phyloP scores from a whole-genome alignment of 1,140 invertebrate genomes.

The Drosophila ohnishii region DNA sequence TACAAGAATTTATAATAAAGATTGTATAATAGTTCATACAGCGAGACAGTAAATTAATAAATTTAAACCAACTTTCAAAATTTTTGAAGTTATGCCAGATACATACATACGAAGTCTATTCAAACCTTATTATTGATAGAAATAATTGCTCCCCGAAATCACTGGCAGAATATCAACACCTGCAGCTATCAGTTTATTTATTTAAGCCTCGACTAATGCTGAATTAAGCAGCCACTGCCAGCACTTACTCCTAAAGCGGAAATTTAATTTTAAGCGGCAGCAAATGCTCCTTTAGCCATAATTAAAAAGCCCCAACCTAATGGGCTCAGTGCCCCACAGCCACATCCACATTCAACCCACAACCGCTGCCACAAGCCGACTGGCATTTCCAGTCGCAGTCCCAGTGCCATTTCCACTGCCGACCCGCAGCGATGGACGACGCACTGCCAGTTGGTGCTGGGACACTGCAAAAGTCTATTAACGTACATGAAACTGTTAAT shows the following conservation, averaged over 20 bases:
- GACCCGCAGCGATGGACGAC: not conserved
- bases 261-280: constrained; percentile 48
- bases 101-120: not conserved
- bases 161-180: not conserved
- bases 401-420: constrained; percentile 7
- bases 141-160: not conserved
- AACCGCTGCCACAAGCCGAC: constrained; percentile 12
- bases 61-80: no score
- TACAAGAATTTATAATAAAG: fast-evolving
- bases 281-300: constrained; percentile 46
- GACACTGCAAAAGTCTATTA: constrained; percentile 74
- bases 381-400: constrained; percentile 1
- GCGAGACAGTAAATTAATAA: not conserved
- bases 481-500: constrained; percentile 80
- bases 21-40: not conserved
- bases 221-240: constrained; percentile 1
- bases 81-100: no score
- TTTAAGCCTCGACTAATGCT: constrained; percentile 19
- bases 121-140: not conserved
- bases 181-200: not conserved
- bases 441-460: constrained; percentile 18
- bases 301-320: constrained; percentile 58
- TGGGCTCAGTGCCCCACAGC: constrained; percentile 28
- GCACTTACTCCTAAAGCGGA: constrained; percentile 18
- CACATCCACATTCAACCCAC: constrained; percentile 2